phyloP scores from a whole-genome alignment of 2,888 invertebrate genomes.

The Hirtodrosophila duncani region DNA sequence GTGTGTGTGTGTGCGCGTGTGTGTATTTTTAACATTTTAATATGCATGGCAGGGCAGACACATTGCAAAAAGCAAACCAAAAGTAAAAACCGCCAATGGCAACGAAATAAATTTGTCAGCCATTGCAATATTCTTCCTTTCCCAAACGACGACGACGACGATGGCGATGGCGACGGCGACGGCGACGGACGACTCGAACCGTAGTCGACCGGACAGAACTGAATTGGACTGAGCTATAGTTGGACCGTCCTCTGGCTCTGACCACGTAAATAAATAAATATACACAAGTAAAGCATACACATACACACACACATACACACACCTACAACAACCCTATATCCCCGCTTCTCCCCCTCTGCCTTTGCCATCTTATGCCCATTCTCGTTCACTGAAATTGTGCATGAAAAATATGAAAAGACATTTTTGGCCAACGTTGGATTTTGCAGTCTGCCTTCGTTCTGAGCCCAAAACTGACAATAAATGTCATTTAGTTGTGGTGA shows the following conservation, averaged over 20 bases:
- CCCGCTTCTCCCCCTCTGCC: neutral
- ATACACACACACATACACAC: neutral
- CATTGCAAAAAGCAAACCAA: conserved; percentile 45
- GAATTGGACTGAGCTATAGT: conserved; percentile 10
- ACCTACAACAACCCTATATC: no score
- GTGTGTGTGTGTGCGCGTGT: conserved; percentile 8
- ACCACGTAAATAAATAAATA: conserved; percentile 54
- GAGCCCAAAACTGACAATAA: conserved; percentile 51
- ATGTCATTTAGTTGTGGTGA: no score
- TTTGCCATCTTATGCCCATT: no score
- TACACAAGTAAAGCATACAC: neutral
- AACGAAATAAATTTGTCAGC: conserved; percentile 68
- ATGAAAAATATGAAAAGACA: conserved; percentile 46
- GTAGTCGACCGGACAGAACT: no score
- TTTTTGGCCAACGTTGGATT: conserved; percentile 41
- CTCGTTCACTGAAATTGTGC: conserved; percentile 31
- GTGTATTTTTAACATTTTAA: conserved; percentile 61
- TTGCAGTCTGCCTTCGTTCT: conserved; percentile 38
- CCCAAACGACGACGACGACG: conserved; percentile 33
- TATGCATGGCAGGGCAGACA: conserved; percentile 66
- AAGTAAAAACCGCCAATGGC: conserved; percentile 48
- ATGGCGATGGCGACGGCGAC: conserved; percentile 3
- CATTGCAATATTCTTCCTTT: conserved; percentile 67
- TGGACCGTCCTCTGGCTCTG: conserved; percentile 32
- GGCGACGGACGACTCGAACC: no score